Base-by-base conservation (phyloP, 2,888 invertebrate genomes). In the Lepidonotus clava region DNA sequence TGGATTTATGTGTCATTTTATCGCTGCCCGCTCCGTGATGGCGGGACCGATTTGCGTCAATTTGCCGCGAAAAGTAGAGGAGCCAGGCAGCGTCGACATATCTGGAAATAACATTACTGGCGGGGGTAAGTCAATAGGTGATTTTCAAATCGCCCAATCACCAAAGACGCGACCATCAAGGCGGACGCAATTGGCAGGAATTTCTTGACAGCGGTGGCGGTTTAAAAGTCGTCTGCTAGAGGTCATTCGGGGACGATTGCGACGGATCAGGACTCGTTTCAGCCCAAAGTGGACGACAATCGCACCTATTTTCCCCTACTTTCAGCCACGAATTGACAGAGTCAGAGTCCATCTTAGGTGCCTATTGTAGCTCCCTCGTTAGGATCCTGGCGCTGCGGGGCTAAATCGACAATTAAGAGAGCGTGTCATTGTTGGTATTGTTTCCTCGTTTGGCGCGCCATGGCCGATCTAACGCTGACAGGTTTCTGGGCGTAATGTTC, bases 401-500 rank as follows among this genome's bases (percentile, higher is more conserved):
- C 80, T 46, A 80, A 80, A 80, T 80, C 80, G 46, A 80, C 80
- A 80, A 80, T 80, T 80, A 80, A 80, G 76, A 76, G 21, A 76
- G 46, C 28, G 41, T 32, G 6, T 38, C 71, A 71, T 71, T 71
- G 34, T 71, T 71, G 71, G 14, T 71, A 71, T 71, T 80, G 51
- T 80, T 46, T 28, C 32, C 80, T 41, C 80, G 18, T 80, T 80
- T 80, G 80, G 41, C 28, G 41, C 71, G 28, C 51, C 80, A 11
- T 1, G 6, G n/a, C 14, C 46, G 80, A 41, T 80, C 41, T 80
- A 46, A 6, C 38, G 80, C 80, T 51, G 80, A 80, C 80, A 80
- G 80, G 80, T 80, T 80, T 80, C 80, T 32, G 80, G 80, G 46
- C 80, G 80, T 80, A 80, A 80, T 80, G 80, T 80, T 80, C 80